Percentiles rank a stretch among this genome's conserved stretches.
Evolutionary conservation across 1,140 invertebrate genomes (phyloP).

Genomic region (Microplitis mediator): DNA sequence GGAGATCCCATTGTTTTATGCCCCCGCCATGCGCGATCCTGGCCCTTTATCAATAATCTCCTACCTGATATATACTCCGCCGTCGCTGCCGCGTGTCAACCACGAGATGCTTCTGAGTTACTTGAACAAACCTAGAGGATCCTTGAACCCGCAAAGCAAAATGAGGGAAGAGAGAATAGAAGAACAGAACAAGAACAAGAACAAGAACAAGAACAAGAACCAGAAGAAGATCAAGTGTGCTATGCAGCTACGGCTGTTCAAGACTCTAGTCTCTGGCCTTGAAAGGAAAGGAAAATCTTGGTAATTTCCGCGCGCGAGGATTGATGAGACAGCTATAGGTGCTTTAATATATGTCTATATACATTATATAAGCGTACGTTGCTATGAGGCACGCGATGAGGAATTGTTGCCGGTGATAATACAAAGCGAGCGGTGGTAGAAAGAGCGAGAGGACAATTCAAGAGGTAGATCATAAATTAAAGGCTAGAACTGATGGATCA

Average conservation of each 20-base stretch:
- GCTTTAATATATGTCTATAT: background rate
- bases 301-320: background rate
- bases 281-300: conserved; percentile 10
- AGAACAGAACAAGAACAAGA: background rate
- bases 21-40: conserved; percentile 30
- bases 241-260: background rate
- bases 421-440: background rate
- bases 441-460: conserved; percentile 9
- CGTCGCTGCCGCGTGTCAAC: background rate
- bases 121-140: background rate
- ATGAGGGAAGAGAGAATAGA: background rate
- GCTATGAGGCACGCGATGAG: conserved; percentile 22
- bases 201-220: background rate
- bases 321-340: background rate
- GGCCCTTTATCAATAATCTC: conserved; percentile 43
- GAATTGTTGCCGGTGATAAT: conserved; percentile 14
- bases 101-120: conserved; percentile 2
- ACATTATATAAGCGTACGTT: conserved; percentile 9
- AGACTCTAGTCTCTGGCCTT: background rate
- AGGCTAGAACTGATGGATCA: conserved; percentile 42
- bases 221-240: background rate
- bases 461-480: conserved; percentile 38
- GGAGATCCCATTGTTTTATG: conserved; percentile 40
- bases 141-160: no score
- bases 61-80: conserved; percentile 12